Base-by-base conservation (phyloP, 2,888 invertebrate genomes). In the Lepetodrilus schrolli region DNA sequence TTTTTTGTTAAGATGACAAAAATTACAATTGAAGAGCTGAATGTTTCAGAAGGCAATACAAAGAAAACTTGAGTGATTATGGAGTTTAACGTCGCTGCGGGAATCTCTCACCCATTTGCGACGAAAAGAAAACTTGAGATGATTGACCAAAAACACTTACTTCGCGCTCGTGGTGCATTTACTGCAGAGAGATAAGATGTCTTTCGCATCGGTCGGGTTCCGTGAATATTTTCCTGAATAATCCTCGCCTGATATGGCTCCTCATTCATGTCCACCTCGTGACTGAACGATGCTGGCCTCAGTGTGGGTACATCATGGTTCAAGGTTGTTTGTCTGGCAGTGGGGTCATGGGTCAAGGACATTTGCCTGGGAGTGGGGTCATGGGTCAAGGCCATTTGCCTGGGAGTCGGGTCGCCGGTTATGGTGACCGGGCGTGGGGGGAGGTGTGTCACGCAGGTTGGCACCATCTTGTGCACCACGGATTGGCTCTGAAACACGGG, bases 121-220 rank as follows among this genome's bases (percentile, higher is more conserved):
- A n/a, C n/a, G n/a, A n/a, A n/a, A n/a, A n/a, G n/a, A n/a, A n/a
- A n/a, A n/a, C n/a, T n/a, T n/a, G n/a, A n/a, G n/a, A n/a, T n/a
- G n/a, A n/a, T n/a, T n/a, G n/a, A n/a, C n/a, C n/a, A n/a, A n/a
- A n/a, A n/a, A n/a, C n/a, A n/a, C 73, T 77, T 66, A 74, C 74
- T 66, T 36, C 68, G 37, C 10, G 80, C 77, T 21, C 82, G 78
- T 26, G 88, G 86, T 5, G 88, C 85, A 75, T 86, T 87, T 8
- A 90, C 86, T 17, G 89, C 88, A 20, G 87, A 84, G 48, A 89
- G 78, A 77, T 89, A 90, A 10, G 89, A 89, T n/a, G 86, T 84
- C 76, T 90, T 89, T 66, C 89, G 76, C 37, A 83, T 83, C 1
- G 87, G 87, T 38, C 82, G 78, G 7, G 20, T 72, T 13, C 66